A percentile compares a stretch with the other conserved stretches of the same genome.
phyloP scores from a whole-genome alignment of 2,888 invertebrate species.

The Trichogramma dendrolimi region DNA sequence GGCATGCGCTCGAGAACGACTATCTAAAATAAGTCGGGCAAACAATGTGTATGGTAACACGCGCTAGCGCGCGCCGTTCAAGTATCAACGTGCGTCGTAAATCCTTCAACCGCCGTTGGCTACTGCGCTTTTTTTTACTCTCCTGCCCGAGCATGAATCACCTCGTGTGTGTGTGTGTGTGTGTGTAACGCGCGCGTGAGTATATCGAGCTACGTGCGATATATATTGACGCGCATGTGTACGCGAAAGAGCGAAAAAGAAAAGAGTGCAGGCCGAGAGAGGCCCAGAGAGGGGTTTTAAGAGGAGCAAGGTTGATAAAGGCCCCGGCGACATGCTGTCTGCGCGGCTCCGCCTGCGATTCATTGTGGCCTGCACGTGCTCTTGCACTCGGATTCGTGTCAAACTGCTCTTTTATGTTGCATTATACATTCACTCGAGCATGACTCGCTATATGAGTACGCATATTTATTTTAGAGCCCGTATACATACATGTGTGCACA shows the following conservation, averaged over 20 bases:
- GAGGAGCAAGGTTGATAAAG: constrained; percentile 36
- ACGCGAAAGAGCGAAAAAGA: constrained; percentile 3
- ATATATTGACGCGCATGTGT: not conserved
- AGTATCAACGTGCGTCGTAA: constrained; percentile 18
- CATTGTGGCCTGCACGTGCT: too few relatives aligned
- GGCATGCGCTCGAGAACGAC: too few relatives aligned
- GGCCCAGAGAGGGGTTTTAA: constrained; percentile 16
- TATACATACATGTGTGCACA: too few relatives aligned
- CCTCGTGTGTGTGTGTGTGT: constrained; percentile 24
- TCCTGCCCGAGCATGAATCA: constrained; percentile 35
- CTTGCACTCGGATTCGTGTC: too few relatives aligned
- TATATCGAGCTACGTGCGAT: not conserved
- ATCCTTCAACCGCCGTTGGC: constrained; percentile 9
- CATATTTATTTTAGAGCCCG: too few relatives aligned
- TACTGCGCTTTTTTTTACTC: constrained; percentile 15
- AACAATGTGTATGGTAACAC: constrained; percentile 1
- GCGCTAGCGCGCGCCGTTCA: not conserved
- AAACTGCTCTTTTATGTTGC: too few relatives aligned
- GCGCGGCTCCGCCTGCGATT: constrained; percentile 4
- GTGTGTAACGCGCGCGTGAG: not conserved
- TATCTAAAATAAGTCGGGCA: not conserved
- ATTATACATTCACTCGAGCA: too few relatives aligned
- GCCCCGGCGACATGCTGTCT: constrained; percentile 46
- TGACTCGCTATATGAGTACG: too few relatives aligned
- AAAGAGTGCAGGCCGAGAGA: constrained; percentile 15